Conservation (phyloP, 64 coral and sea anemone species). For the Montipora cactus region DNA sequence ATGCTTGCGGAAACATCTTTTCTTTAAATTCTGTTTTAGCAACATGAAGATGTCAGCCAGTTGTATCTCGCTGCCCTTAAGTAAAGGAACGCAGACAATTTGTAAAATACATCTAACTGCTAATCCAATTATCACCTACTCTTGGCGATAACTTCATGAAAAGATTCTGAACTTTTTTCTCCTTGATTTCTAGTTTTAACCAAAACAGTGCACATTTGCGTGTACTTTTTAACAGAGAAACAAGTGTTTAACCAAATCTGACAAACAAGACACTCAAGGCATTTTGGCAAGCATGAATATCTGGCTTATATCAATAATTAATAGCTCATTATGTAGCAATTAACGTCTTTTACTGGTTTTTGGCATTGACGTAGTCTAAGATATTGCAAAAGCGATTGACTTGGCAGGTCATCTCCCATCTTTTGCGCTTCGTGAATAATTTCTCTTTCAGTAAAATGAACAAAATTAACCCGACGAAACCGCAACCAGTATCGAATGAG, state of each 20-base stretch:
- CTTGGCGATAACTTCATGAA: no score
- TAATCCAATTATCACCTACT: background rate
- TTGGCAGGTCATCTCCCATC: background rate
- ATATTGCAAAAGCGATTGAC: background rate
- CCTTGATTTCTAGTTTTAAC: background rate
- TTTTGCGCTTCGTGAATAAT: background rate
- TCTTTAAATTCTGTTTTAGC: background rate
- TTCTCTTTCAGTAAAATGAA: background rate
- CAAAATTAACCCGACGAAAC: background rate
- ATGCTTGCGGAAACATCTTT: background rate
- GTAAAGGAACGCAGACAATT: background rate
- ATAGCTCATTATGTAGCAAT: slow-evolving; percentile 7
- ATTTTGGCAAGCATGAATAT: background rate
- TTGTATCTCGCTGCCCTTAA: background rate
- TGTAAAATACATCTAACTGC: background rate
- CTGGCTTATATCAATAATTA: background rate
- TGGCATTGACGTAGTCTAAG: background rate
- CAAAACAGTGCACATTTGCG: background rate
- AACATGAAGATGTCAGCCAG: background rate
- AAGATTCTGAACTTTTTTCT: background rate
- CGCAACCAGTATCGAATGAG: background rate
- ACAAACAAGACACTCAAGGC: slow-evolving; percentile 25
- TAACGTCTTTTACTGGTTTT: background rate
- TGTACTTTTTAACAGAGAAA: background rate
- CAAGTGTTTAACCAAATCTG: background rate